A percentile compares a stretch with the other conserved stretches of the same genome.
These are phyloP conservation scores for Rugalucina vietnamica DNA, from an alignment of 2,888 invertebrate genomes.

Conservation along the genomic window DNA sequence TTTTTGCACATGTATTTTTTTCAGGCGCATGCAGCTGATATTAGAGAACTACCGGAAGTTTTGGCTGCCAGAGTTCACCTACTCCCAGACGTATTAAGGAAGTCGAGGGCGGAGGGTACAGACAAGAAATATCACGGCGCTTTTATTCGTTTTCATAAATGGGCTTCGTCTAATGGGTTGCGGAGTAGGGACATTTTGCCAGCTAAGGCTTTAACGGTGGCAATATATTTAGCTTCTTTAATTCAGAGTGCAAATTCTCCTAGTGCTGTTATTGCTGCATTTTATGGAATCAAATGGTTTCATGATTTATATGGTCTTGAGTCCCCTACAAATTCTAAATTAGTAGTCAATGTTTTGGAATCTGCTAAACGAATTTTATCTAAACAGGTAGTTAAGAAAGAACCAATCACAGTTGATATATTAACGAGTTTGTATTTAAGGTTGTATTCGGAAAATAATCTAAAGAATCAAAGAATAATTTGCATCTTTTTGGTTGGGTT, in stretches of 20 bases:
- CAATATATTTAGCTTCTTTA: slow-evolving; percentile 30
- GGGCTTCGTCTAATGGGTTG: slow-evolving; percentile 17
- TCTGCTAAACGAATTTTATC: slow-evolving; percentile 22
- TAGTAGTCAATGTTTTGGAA: slow-evolving; percentile 37
- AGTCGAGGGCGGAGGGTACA: slow-evolving; percentile 13
- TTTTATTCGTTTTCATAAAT: slow-evolving; percentile 8
- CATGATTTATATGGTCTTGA: slow-evolving; percentile 22
- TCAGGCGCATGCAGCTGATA: slow-evolving; percentile 18
- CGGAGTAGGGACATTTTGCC: slow-evolving; percentile 30
- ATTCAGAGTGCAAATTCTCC: slow-evolving; percentile 27
- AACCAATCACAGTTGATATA: slow-evolving; percentile 23
- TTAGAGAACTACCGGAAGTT: slow-evolving; percentile 15
- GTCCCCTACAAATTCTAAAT: slow-evolving; percentile 10
- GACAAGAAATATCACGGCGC: slow-evolving; percentile 8
- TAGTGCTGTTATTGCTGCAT: slow-evolving; percentile 22
- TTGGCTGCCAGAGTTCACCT: slow-evolving; percentile 35
- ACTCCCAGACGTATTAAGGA: slow-evolving; percentile 18
- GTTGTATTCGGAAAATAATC: slow-evolving; percentile 10
- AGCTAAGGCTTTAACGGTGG: slow-evolving; percentile 12
- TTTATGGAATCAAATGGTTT: slow-evolving; percentile 33
- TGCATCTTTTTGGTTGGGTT: slow-evolving; percentile 27
- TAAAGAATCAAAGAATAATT: slow-evolving; percentile 25
- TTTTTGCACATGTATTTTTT: slow-evolving; percentile 15
- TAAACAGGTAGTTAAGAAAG: slow-evolving; percentile 10
- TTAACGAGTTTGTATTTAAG: not conserved